Base-by-base conservation (phyloP, 1,140 invertebrate species). In the Rhyzopertha dominica region DNA sequence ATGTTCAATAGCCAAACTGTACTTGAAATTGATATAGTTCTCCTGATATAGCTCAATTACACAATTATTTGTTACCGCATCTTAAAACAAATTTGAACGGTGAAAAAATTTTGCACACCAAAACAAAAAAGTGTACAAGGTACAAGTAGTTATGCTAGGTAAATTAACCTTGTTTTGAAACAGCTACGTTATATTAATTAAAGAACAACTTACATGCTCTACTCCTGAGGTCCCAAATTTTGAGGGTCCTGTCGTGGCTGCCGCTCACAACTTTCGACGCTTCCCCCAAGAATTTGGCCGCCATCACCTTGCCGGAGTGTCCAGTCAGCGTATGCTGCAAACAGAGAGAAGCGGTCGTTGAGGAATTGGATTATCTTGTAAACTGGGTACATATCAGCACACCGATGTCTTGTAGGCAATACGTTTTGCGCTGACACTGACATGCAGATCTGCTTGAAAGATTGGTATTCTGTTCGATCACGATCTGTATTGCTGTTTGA, bases 201-300 rank as follows among this genome's bases (percentile, higher is more conserved):
- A 20, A 36, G 5, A 42, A 41, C 37, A 58, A 85, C 87, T 87
- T 75, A 93, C 94, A 97, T 50, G 89, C 87, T 74, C 84, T 81
- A 72, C 85, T 92, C 52, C 86, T 78, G 16, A 98, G 77, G 71
- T 98, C 95, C 94, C 94, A 98, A 55, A 98, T 84, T 79, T 98
- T 98, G 17, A 99, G 70, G 20, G 94, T 97, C 52, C 95, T 78
- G 73, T 98, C 95, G 71, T 96, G 85, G 69, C 90, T 92, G 38
- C 91, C 92, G 12, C 88, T 92, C 49, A 94, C 92, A 35, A 92
- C 88, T 76, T 91, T 92, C 34, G 82, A 81, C 16, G 84, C 80
- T 57, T 94, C 88, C 36, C 86, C 87, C 51, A 95, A 77, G 72
- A 95, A 95, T 72, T 92, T 93, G 7, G 90, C 91, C 13, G 90